Conservation (phyloP, 1,140 invertebrate genomes). For the Thaumetopoea pityocampa region DNA sequence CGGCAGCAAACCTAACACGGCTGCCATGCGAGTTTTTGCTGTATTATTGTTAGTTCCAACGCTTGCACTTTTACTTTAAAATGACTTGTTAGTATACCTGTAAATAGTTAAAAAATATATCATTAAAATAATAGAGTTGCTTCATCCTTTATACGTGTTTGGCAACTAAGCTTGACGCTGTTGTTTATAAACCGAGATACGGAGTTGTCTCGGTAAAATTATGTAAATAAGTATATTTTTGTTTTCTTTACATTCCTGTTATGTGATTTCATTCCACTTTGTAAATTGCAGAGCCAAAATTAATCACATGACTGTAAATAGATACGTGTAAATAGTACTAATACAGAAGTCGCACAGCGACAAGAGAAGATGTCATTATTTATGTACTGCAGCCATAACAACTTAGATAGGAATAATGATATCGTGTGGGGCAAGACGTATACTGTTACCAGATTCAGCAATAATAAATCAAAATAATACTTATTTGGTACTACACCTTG, state of each 20-base stretch:
- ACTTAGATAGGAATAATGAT: conserved; percentile 31
- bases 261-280: conserved; percentile 66
- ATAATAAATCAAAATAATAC: no score
- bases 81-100: conserved; percentile 32
- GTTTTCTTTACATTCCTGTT: conserved; percentile 65
- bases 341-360: conserved; percentile 62
- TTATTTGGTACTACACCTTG: no score
- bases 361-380: conserved; percentile 26
- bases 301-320: conserved; percentile 66
- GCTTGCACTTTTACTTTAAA: conserved; percentile 51
- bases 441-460: conserved; percentile 50
- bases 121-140: conserved; percentile 46
- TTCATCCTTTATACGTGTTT: conserved; percentile 44
- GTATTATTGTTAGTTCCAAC: conserved; percentile 41
- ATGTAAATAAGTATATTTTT: conserved; percentile 57
- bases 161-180: conserved; percentile 55
- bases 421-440: conserved; percentile 30
- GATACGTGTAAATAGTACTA: conserved; percentile 64
- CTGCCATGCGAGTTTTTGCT: conserved; percentile 30
- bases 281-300: conserved; percentile 54
- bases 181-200: conserved; percentile 39
- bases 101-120: conserved; percentile 55
- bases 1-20: conserved; percentile 45
- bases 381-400: conserved; percentile 25
- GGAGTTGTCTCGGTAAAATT: conserved; percentile 26